Percentiles rank a stretch among this genome's conserved stretches.
Evolutionary conservation across 2,888 invertebrate genomes (phyloP).

Genomic region (Tachina lurida): DNA sequence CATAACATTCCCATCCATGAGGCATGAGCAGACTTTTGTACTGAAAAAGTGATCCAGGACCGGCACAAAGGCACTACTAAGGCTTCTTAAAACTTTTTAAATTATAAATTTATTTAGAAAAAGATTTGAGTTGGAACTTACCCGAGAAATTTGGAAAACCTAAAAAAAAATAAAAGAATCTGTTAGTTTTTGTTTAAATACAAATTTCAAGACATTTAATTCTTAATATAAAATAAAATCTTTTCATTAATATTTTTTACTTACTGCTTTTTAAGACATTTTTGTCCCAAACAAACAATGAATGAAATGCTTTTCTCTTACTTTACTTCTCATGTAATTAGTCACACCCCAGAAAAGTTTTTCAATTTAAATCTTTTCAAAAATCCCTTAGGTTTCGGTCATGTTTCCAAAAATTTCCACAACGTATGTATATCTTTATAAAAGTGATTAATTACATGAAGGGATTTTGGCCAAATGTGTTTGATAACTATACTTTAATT

Average conservation of each 20-base stretch:
- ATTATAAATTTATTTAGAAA: too few species aligned
- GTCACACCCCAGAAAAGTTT: not conserved
- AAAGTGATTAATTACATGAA: slow-evolving; percentile 30
- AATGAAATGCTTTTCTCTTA: not conserved
- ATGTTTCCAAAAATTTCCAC: not conserved
- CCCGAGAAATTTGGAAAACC: not conserved
- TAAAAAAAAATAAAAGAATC: not conserved
- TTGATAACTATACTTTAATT: not conserved
- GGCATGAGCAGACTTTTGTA: too few species aligned
- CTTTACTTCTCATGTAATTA: not conserved
- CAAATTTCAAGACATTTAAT: too few species aligned
- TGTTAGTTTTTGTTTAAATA: too few species aligned
- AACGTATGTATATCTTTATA: not conserved
- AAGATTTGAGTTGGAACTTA: too few species aligned
- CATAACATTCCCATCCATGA: too few species aligned
- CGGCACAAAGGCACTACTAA: too few species aligned
- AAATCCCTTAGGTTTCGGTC: not conserved
- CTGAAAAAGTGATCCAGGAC: too few species aligned
- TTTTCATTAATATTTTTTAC: too few species aligned
- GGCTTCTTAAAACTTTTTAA: too few species aligned
- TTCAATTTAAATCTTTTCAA: slow-evolving; percentile 14
- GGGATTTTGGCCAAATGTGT: slow-evolving; percentile 28
- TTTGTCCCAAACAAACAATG: not conserved
- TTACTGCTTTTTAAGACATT: not conserved
- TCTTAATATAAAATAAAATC: too few species aligned